Conservation (phyloP, 30 jellyfish, hydroid and myxozoan genomes). For the Aurelia aurita complex sp. Pacific region DNA sequence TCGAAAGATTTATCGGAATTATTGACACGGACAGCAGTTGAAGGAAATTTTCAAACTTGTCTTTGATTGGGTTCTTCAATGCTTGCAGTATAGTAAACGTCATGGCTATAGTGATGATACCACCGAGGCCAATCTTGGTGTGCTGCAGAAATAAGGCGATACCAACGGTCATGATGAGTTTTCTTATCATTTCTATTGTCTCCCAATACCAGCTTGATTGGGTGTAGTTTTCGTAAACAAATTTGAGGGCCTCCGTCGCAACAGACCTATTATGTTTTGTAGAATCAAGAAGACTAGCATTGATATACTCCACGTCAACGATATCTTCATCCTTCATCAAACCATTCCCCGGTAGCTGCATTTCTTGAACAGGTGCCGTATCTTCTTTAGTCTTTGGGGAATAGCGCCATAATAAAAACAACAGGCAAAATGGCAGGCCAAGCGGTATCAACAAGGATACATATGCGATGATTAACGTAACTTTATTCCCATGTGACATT, state of each 20-base stretch:
- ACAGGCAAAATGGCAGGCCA: slow-evolving; percentile 55
- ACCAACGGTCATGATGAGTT: slow-evolving; percentile 23
- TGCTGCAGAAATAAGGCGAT: slow-evolving; percentile 9
- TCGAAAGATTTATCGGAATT: slow-evolving; percentile 25
- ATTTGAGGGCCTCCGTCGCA: slow-evolving; percentile 22
- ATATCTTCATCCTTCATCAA: not conserved
- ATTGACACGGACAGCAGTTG: slow-evolving; percentile 28
- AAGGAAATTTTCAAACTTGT: slow-evolving; percentile 32
- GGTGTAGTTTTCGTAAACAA: slow-evolving; percentile 38
- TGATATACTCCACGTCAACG: not conserved
- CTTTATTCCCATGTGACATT: not conserved
- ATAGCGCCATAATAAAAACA: slow-evolving; percentile 18
- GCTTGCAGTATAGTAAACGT: slow-evolving; percentile 45
- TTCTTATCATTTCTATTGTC: slow-evolving; percentile 33
- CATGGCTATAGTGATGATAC: slow-evolving; percentile 9
- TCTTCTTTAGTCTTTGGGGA: slow-evolving; percentile 16
- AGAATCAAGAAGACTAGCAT: not conserved
- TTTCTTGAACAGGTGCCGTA: not conserved
- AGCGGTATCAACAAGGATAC: slow-evolving; percentile 37
- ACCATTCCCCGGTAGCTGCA: not conserved
- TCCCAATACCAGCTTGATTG: slow-evolving; percentile 55
- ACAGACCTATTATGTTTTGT: not conserved
- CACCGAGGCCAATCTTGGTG: slow-evolving; percentile 23
- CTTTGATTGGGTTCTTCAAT: slow-evolving; percentile 29
- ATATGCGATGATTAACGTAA: slow-evolving; percentile 12